Conservation (phyloP, 2,888 invertebrate species). For the Drosophila kambysellisi region DNA sequence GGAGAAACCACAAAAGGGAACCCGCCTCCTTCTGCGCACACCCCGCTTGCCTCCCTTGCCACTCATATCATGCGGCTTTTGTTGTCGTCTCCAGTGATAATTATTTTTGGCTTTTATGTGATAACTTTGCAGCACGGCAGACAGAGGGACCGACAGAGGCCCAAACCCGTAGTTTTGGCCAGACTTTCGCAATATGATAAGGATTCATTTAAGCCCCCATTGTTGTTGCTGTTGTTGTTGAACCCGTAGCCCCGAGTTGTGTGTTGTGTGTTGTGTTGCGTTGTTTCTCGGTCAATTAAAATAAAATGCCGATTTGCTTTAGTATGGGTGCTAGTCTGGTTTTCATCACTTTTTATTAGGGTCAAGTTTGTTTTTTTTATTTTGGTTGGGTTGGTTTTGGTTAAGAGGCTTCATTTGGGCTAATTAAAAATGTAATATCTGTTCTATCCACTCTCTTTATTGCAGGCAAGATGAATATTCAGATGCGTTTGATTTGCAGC, state of each 20-base stretch:
- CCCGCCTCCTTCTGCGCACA: slow-evolving; percentile 2
- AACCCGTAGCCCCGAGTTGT: slow-evolving; percentile 17
- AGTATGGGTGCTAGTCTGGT: slow-evolving; percentile 27
- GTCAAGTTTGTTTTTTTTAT: slow-evolving; percentile 48
- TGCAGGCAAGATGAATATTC: slow-evolving; percentile 81
- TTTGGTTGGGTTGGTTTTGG: slow-evolving; percentile 8
- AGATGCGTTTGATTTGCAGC: slow-evolving; percentile 82
- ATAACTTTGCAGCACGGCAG: slow-evolving; percentile 67
- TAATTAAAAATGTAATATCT: slow-evolving; percentile 61
- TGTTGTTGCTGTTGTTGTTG: slow-evolving; percentile 28
- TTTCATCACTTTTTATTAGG: slow-evolving; percentile 65
- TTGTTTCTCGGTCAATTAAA: slow-evolving; percentile 70
- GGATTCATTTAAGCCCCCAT: slow-evolving; percentile 59
- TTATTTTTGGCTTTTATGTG: slow-evolving; percentile 80
- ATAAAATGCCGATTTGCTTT: slow-evolving; percentile 59
- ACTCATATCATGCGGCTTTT: slow-evolving; percentile 54
- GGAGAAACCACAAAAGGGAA: slow-evolving; percentile 46
- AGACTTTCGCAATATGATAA: slow-evolving; percentile 68
- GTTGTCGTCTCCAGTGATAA: slow-evolving; percentile 76
- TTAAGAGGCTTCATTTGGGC: slow-evolving; percentile 53
- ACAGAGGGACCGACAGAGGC: slow-evolving; percentile 10
- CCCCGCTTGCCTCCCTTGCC: slow-evolving; percentile 3
- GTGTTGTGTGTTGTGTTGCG: slow-evolving; percentile 22
- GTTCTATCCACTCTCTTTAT: slow-evolving; percentile 36
- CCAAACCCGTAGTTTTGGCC: slow-evolving; percentile 43